Percentiles rank a stretch among this genome's conserved stretches.
Evolutionary conservation across 2,888 invertebrate species (phyloP).

Genomic region (Spicauda simplicius): DNA sequence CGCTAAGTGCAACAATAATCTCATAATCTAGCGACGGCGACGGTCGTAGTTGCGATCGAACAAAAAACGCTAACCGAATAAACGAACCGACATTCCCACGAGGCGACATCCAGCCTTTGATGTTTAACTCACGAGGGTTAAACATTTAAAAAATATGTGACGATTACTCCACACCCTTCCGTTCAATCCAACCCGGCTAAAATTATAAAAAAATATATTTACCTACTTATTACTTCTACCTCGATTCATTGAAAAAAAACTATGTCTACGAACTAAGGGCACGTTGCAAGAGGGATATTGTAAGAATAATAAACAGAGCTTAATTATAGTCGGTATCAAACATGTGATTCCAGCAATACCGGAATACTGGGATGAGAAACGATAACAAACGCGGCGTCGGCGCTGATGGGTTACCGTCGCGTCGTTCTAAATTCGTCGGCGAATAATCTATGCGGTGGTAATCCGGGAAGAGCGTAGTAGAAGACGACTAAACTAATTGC

Average conservation of each 20-base stretch:
- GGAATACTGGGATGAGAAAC: slow-evolving; percentile 17
- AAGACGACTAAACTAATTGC: slow-evolving; percentile 67
- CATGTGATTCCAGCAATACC: slow-evolving; percentile 8
- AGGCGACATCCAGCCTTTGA: slow-evolving; percentile 60
- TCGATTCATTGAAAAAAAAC: not conserved
- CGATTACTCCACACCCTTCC: slow-evolving; percentile 14
- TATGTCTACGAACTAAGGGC: not conserved
- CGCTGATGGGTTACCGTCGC: slow-evolving; percentile 28
- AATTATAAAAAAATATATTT: not conserved
- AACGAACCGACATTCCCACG: slow-evolving; percentile 71
- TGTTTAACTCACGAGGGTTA: slow-evolving; percentile 48
- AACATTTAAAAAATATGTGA: slow-evolving; percentile 29
- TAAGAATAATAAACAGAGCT: slow-evolving; percentile 17
- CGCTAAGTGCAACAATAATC: slow-evolving; percentile 62
- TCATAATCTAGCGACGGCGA: slow-evolving; percentile 59
- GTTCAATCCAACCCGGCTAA: slow-evolving; percentile 8
- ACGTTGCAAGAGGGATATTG: slow-evolving; percentile 1
- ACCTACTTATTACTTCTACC: too few relatives aligned
- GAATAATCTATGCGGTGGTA: slow-evolving; percentile 42
- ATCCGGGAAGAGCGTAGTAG: slow-evolving; percentile 19
- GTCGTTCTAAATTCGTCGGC: slow-evolving; percentile 41
- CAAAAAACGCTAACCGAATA: slow-evolving; percentile 61
- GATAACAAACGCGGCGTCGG: slow-evolving; percentile 38
- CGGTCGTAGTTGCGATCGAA: slow-evolving; percentile 42
- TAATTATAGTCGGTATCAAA: slow-evolving; percentile 23